These are phyloP conservation scores for Chunga burmeisteri DNA, from an alignment of 2,113 vertebrate genomes.

Conservation along the genomic window DNA sequence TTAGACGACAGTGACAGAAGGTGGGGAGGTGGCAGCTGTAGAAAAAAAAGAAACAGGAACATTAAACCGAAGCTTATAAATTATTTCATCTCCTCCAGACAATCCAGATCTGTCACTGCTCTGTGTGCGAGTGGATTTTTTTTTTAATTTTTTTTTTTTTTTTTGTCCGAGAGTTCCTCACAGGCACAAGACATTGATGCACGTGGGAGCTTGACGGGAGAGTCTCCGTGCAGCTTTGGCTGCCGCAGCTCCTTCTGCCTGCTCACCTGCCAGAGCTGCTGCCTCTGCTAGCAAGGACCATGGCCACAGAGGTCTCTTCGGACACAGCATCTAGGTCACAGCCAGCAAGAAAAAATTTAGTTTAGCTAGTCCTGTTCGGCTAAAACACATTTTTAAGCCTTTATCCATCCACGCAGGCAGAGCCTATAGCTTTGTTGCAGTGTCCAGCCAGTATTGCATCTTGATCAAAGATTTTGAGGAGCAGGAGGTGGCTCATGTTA, in stretches of 20 bases:
- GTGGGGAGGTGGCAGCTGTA: constrained; percentile 52
- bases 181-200: neutral
- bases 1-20: constrained; percentile 46
- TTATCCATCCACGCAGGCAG: neutral
- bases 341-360: neutral
- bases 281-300: neutral
- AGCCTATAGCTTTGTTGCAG: neutral
- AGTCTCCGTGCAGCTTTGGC: neutral
- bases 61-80: constrained; percentile 50
- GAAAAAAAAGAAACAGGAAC: neutral
- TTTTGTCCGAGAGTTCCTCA: neutral
- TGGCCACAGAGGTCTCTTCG: neutral
- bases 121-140: neutral
- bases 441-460: fast-evolving
- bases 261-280: neutral
- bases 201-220: neutral
- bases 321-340: neutral
- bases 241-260: neutral
- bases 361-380: neutral
- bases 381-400: neutral
- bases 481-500: neutral
- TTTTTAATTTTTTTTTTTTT: neutral
- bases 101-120: constrained; percentile 37
- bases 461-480: neutral
- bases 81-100: constrained; percentile 61